Evolutionary conservation across 2,797 vertebrate species (phyloP).

Genomic region (Clarias pachynema): DNA sequence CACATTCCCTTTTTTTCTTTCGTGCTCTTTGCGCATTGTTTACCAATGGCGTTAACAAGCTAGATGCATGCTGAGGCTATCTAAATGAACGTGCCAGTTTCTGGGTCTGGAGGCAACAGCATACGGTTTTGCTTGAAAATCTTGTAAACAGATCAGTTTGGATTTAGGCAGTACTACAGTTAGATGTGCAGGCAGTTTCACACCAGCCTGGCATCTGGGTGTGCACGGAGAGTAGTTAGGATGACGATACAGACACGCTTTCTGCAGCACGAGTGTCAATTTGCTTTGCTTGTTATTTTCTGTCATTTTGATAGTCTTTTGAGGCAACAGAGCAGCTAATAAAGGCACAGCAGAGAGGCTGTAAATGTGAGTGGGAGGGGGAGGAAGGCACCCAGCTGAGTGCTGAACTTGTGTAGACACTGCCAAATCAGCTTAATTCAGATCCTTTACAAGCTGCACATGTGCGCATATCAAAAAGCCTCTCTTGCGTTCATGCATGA

Average conservation of each 20-base stretch:
- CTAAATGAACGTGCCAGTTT: conserved; percentile 19
- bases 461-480: conserved; percentile 34
- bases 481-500: conserved; percentile 32
- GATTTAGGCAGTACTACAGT: conserved; percentile 50
- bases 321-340: conserved; percentile 42
- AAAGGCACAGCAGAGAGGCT: conserved; percentile 43
- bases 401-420: conserved; percentile 52
- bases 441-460: conserved; percentile 38
- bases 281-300: conserved; percentile 54
- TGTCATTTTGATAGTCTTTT: conserved; percentile 46
- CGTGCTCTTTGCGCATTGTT: conserved; percentile 12
- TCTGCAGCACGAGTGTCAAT: conserved; percentile 50
- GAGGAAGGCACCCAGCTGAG: conserved; percentile 46
- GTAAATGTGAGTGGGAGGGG: conserved; percentile 25
- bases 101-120: conserved; percentile 31
- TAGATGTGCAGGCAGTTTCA: conserved; percentile 43
- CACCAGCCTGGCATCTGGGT: conserved; percentile 55
- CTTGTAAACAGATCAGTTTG: conserved; percentile 44
- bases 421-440: conserved; percentile 53
- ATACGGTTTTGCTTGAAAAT: conserved; percentile 47
- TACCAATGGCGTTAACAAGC: conserved; percentile 35
- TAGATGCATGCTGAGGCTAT: conserved; percentile 31
- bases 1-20: neutral
- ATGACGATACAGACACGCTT: conserved; percentile 42
- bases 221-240: conserved; percentile 31